These are phyloP conservation scores for Drosophila sechellia DNA, from an alignment of 1,140 invertebrate genomes.

Conservation along the genomic window DNA sequence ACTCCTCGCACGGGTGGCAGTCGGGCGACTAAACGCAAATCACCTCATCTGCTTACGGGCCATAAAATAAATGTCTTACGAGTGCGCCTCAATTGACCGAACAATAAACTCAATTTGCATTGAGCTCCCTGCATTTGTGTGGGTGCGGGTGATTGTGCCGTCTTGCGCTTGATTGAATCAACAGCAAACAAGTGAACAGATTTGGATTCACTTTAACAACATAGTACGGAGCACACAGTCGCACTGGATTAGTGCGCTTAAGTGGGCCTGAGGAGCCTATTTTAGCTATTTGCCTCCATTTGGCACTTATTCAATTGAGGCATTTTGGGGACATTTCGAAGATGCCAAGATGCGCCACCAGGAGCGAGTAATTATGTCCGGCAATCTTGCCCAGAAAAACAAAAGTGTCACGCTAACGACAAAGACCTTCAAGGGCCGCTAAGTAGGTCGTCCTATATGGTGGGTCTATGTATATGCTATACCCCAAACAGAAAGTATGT, in stretches of 20 bases:
- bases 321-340: slow-evolving; percentile 30
- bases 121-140: slow-evolving; percentile 29
- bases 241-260: slow-evolving; percentile 44
- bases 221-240: slow-evolving; percentile 8
- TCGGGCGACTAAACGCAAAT: slow-evolving; percentile 42
- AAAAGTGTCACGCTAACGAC: slow-evolving; percentile 3
- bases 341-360: slow-evolving; percentile 10
- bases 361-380: slow-evolving; percentile 33
- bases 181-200: slow-evolving; percentile 57
- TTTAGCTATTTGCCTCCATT: slow-evolving; percentile 33
- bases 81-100: slow-evolving; percentile 63
- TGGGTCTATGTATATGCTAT: neutral
- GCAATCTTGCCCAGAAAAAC: slow-evolving; percentile 5
- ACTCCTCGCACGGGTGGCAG: slow-evolving; percentile 25
- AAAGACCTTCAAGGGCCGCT: slow-evolving; percentile 43
- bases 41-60: slow-evolving; percentile 40
- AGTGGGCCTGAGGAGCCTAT: slow-evolving; percentile 17
- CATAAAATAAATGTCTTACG: slow-evolving; percentile 46
- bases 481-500: neutral
- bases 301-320: slow-evolving; percentile 70
- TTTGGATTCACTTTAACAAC: slow-evolving; percentile 75
- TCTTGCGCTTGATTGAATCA: slow-evolving; percentile 68
- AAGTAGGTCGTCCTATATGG: slow-evolving; percentile 32
- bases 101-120: slow-evolving; percentile 75
- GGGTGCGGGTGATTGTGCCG: slow-evolving; percentile 14